Evolutionary conservation across 1,140 invertebrate species (phyloP).

Genomic region (Formica exsecta): DNA sequence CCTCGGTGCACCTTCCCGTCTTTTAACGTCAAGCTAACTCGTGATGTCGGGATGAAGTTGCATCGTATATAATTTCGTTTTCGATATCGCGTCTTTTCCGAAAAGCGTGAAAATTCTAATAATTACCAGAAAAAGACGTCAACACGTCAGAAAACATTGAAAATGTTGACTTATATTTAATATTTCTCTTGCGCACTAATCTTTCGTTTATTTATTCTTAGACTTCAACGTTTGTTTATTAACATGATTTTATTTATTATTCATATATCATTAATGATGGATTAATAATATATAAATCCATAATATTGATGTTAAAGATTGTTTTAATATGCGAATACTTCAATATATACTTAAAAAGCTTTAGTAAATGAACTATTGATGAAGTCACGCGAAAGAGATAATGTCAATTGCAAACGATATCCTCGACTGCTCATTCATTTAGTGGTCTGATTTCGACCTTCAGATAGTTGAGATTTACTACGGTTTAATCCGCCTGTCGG

Average conservation of each 20-base stretch:
- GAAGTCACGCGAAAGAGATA: constrained; percentile 9
- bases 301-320: neutral
- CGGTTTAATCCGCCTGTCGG: constrained; percentile 72
- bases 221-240: neutral
- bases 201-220: neutral
- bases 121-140: constrained; percentile 4
- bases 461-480: constrained; percentile 56
- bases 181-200: neutral
- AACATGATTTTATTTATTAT: neutral
- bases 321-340: neutral
- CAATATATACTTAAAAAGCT: neutral
- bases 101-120: constrained; percentile 27
- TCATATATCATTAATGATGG: neutral
- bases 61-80: constrained; percentile 52
- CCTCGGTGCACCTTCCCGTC: constrained; percentile 42
- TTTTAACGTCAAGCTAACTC: constrained; percentile 47
- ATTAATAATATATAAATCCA: constrained; percentile 10
- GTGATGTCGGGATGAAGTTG: constrained; percentile 44
- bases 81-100: constrained; percentile 12
- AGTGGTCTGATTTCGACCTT: constrained; percentile 55
- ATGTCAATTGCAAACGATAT: constrained; percentile 38
- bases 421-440: constrained; percentile 48
- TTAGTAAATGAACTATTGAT: constrained; percentile 6
- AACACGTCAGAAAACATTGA: neutral
- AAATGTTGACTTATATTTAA: constrained; percentile 28